Base-by-base conservation (phyloP, 2,113 vertebrate genomes). In the Sinocyclocheilus maitianheensis region DNA sequence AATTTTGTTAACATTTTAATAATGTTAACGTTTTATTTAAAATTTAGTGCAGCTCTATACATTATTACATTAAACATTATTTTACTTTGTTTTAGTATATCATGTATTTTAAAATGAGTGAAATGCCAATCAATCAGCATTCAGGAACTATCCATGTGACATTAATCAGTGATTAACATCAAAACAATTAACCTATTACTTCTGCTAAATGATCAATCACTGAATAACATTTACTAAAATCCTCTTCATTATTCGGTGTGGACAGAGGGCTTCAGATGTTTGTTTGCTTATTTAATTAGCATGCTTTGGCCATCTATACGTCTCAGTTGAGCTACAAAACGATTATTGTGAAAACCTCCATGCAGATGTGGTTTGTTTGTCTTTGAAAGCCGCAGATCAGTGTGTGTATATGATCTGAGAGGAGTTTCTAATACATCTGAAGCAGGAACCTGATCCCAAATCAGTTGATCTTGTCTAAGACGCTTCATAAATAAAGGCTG, bases 241-340 rank as follows among this genome's bases (percentile, higher is more conserved):
- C 12, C 58, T 65, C 13, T 63, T 46, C 60, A 46, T 65, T 62
- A 43, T 63, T 46, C 6, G 4, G 60, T 65, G 13, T 3, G 22
- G 20, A 18, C 58, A 24, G 34, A 65, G 46, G 37, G 4, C 22
- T 46, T 65, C 22, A 46, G 30, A n/a, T 40, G 77, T 79, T 37
- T 60, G 30, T 51, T 76, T 76, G n/a, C n/a, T 26, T 1, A 2
- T 55, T 55, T 77, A 55, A 77, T 34, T 77, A 55, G 22, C 26
- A 55, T 4, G 24, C 16, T 34, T 30, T 77, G 20, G 7, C 5
- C 22, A 13, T 48, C 24, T 48, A 9, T 12, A 1, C 7, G 1
- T 65, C 60, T 81, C 40, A 81, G 40, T 26, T 22, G 10, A 65
- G 78, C 60, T 65, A 80, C 77, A 80, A 63, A 62, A n/a, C 34